phyloP scores from a whole-genome alignment of 2,113 vertebrate genomes.

The Oreocharis arfaki region DNA sequence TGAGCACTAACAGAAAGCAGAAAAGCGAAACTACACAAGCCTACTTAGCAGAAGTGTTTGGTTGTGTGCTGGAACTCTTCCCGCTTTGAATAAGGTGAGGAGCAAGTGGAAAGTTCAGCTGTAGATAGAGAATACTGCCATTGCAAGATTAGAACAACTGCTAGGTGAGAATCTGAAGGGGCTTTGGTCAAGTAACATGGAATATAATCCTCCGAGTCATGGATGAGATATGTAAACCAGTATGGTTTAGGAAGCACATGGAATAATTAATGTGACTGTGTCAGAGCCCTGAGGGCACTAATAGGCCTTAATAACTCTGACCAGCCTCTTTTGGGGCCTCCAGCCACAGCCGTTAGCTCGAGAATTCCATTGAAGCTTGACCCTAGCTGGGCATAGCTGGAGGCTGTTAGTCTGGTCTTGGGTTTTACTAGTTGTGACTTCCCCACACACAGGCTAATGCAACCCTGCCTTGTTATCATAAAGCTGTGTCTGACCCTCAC shows the following conservation, averaged over 20 bases:
- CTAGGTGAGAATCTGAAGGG: background rate
- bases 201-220: background rate
- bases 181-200: background rate
- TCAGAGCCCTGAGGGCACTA: background rate
- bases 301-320: background rate
- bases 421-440: background rate
- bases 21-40: background rate
- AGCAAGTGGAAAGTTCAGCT: background rate
- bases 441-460: fast-evolving
- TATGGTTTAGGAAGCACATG: background rate
- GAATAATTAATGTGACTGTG: background rate
- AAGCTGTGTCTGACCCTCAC: background rate
- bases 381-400: background rate
- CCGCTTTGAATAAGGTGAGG: background rate
- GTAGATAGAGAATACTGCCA: background rate
- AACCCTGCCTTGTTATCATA: background rate
- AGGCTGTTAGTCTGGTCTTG: background rate
- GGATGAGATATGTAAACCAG: background rate
- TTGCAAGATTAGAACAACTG: background rate
- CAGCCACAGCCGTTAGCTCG: background rate
- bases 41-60: background rate
- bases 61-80: background rate
- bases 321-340: background rate
- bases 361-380: background rate
- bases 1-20: background rate